phyloP scores from a whole-genome alignment of 2,797 vertebrate genomes.

The Syndactyla subalaris region DNA sequence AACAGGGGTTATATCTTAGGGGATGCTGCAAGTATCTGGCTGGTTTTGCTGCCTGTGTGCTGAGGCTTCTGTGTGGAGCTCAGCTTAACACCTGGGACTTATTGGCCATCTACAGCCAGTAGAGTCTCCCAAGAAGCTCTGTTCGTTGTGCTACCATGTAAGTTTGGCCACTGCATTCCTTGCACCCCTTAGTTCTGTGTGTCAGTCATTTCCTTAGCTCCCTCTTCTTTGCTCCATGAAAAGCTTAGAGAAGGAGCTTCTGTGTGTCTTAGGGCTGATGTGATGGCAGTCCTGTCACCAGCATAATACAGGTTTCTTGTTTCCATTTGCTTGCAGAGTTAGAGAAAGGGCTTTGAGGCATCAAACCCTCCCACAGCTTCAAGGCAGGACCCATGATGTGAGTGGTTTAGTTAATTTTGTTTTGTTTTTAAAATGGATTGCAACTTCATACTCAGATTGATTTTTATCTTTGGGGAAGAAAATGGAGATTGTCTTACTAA shows the following conservation, averaged over 20 bases:
- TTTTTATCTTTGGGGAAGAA: conserved; percentile 49
- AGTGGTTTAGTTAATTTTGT: conserved; percentile 2
- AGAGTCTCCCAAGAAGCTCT: background rate
- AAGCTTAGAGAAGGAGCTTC: background rate
- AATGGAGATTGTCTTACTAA: conserved; percentile 30
- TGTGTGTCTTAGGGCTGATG: background rate
- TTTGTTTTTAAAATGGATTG: background rate
- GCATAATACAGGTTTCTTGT: background rate
- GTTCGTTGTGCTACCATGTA: background rate
- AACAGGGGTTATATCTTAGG: background rate
- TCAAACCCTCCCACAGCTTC: background rate
- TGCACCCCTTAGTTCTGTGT: background rate
- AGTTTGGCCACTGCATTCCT: background rate
- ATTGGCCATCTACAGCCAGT: background rate
- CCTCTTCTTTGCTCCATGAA: background rate
- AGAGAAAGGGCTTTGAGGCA: background rate
- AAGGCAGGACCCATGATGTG: background rate
- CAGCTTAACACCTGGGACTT: background rate
- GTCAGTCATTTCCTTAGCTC: background rate
- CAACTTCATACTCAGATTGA: background rate
- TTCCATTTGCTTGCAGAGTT: background rate
- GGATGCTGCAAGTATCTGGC: background rate
- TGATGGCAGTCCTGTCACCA: background rate
- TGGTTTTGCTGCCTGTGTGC: background rate
- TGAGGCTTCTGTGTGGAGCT: background rate